Percentiles rank a stretch among this genome's conserved stretches.
Conservation (phyloP, 2,113 vertebrate genomes). For the Copsychus sechellarum region DNA sequence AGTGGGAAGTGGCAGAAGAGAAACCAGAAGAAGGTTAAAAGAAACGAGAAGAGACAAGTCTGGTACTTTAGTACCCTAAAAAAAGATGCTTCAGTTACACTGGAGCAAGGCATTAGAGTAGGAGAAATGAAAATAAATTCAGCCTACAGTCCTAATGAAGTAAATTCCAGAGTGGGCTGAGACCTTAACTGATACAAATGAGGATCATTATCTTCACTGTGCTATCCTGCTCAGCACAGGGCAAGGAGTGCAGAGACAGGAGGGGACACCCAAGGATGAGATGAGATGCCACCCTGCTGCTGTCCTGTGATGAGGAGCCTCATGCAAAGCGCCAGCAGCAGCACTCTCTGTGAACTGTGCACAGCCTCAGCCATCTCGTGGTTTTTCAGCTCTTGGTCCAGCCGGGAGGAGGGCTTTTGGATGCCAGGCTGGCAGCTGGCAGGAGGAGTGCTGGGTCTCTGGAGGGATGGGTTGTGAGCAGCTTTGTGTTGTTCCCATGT, state of each 20-base stretch:
- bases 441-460: neutral
- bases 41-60: constrained; percentile 39
- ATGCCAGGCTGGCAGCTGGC: neutral
- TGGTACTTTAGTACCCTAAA: neutral
- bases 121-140: constrained; percentile 75
- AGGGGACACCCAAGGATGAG: constrained; percentile 11
- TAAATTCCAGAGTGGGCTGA: constrained; percentile 69
- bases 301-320: neutral
- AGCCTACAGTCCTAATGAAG: constrained; percentile 66
- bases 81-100: constrained; percentile 39
- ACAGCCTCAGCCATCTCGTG: neutral
- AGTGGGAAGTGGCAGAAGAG: neutral
- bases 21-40: neutral
- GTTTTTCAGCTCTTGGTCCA: neutral
- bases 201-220: constrained; percentile 70
- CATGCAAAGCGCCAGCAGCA: neutral
- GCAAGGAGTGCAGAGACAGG: constrained; percentile 1
- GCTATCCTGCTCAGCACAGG: constrained; percentile 60
- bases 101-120: constrained; percentile 25
- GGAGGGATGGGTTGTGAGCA: neutral
- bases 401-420: neutral
- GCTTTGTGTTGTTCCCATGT: neutral
- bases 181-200: constrained; percentile 77
- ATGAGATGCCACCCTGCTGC: constrained; percentile 15
- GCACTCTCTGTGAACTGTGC: neutral